Evolutionary conservation across 1,140 invertebrate genomes (phyloP), one percentile per base, ranked within the genome.

Genomic region (Monomorium pharaonis): DNA sequence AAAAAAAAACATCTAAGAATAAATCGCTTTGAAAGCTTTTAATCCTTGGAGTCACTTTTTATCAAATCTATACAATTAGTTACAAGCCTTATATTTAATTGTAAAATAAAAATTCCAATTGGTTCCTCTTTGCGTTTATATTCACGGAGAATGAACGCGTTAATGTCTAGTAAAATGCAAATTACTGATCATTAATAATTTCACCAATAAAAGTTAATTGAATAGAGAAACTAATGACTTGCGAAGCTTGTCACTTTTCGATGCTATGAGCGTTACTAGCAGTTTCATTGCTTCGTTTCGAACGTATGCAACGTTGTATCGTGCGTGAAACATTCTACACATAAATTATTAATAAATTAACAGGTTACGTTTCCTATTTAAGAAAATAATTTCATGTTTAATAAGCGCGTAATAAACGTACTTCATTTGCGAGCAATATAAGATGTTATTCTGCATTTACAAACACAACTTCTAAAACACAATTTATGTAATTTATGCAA

Each of bases 221-320:
- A 77, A 77, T 76, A 44, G 27, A 30, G 42, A 76, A 49, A 77
- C 58, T 74, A 70, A 74, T 56, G 70, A 74, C 51, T 63, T 62
- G 75, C 42, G 27, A 51, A 30, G 42, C 18, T 63, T 63, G 16
- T 77, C 37, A 37, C 0, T 77, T 58, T 21, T 76, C 24, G 54
- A 47, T 5, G 56, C 18, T 12, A 2, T 62, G 21, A 24, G 24
- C 18, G 21, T 4, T 27, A 18, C 6, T 18, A 21, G 56, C 42
- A 10, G 21, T 77, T 30, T 77, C 6, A 42, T 5, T 62, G 37
- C 12, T 77, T 30, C 37, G 18, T 77, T 77, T 77, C 75, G 3
- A 77, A 62, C n/a, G 9, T 44, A 42, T 62, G 24, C 1, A 21
- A 56, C 1, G 3, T 58, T n/a, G 51, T 75, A 75, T 33, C 24